These are phyloP conservation scores for Beaufortia kweichowensis DNA, from an alignment of 2,113 vertebrate species.

Conservation along the genomic window DNA sequence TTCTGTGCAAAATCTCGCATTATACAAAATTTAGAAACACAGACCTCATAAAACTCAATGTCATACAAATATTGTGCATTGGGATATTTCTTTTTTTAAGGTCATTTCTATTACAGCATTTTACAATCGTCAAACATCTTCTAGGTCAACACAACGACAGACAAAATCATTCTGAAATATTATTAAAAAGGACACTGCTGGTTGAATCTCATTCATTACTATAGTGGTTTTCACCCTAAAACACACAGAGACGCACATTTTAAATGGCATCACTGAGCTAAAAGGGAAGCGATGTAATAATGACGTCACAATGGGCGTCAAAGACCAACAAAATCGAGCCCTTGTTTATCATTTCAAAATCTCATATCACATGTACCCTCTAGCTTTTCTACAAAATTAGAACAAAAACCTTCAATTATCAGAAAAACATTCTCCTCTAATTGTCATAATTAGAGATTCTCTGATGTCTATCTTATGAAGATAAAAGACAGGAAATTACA, in stretches of 20 bases:
- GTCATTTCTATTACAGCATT: constrained; percentile 10
- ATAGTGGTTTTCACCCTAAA: constrained; percentile 2
- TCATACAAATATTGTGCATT: constrained; percentile 25
- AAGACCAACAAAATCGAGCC: background rate
- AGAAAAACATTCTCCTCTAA: constrained; percentile 11
- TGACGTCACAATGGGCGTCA: background rate
- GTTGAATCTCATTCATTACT: background rate
- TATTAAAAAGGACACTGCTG: constrained; percentile 22
- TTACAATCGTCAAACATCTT: constrained; percentile 12
- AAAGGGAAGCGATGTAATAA: background rate
- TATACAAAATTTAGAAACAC: constrained; percentile 9
- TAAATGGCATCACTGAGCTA: background rate
- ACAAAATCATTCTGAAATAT: background rate
- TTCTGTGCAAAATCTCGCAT: constrained; percentile 45
- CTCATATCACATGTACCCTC: background rate
- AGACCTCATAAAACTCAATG: constrained; percentile 16
- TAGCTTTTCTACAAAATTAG: constrained; percentile 4
- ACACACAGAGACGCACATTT: background rate
- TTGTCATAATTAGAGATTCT: constrained; percentile 9
- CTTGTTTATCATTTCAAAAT: constrained; percentile 2
- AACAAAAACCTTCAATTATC: background rate
- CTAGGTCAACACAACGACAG: constrained; percentile 5
- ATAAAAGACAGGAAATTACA: background rate
- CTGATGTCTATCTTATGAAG: constrained; percentile 8
- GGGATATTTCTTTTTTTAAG: background rate